Base-by-base conservation (phyloP, 92 coral and sea anemone genomes). In the Parazoanthus swiftii region DNA sequence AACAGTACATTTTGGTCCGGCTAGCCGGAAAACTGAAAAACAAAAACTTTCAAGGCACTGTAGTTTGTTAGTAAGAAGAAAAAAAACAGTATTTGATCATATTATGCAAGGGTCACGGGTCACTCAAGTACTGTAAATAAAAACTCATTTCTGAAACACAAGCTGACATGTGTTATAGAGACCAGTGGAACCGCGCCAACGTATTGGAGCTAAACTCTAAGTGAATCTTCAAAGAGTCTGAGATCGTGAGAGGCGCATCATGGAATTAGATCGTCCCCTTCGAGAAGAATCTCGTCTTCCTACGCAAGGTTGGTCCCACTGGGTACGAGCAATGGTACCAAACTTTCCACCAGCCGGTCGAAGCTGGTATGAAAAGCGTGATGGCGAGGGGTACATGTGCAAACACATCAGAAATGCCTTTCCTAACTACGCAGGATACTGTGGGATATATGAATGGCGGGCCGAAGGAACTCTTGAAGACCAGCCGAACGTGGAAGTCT, bases 391-490 rank as follows among this genome's bases (percentile, higher is more conserved):
- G 4, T 79, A 5, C 79, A 81, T 75, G 80, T 81, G 78, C 68
- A 58, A 46, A 56, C 26, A 79, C 18, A 79, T 91, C 21, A 58
- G 16, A 13, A 8, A n/a, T 0, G 85, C 77, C 0, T 80, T 93
- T 8, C 80, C 70, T 21, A 35, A 29, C 2, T 25, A 3, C 7
- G 46, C 68, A n/a, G 0, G 50, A 44, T 68, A 81, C 15, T 91
- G 93, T 84, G 95, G 94, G 56, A 93, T 93, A 38, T 92, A 93
- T 79, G 96, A 93, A 82, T 93, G 93, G 94, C 74, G 42, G 39
- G 94, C 88, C 10, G 56, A 48, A 36, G 71, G 92, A 54, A 88
- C 86, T 39, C 0, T 7, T 39, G 0, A 14, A 3, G 36, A 7
- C 23, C 86, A 79, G 50, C 81, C 85, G 16, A 75, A 76, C 15